A percentile compares a stretch with the other conserved stretches of the same genome.
Evolutionary conservation across 1,140 invertebrate genomes (phyloP).

Genomic region (Drosophila carrolli): DNA sequence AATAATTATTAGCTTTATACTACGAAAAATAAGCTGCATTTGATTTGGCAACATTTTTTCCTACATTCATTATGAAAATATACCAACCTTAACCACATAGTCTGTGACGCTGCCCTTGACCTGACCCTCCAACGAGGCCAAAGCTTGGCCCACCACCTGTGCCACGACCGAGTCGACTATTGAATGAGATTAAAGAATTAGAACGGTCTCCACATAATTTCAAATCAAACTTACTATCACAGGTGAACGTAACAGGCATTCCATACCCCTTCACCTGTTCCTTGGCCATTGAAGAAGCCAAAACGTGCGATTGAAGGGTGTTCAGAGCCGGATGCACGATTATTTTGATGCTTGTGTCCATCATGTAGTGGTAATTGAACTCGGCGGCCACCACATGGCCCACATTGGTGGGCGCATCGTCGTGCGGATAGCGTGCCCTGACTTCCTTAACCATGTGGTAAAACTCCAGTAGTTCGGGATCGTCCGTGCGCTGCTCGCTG

Average conservation of each 20-base stretch:
- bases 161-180: constrained; percentile 93
- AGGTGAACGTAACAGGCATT: constrained; percentile 92
- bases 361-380: constrained; percentile 90
- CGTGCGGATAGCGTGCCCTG: constrained; percentile 87
- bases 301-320: constrained; percentile 84
- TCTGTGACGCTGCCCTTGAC: constrained; percentile 88
- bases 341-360: constrained; percentile 93
- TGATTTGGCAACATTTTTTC: too few relatives aligned
- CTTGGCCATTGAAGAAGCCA: constrained; percentile 66
- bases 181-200: constrained; percentile 58
- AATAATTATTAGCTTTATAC: too few relatives aligned
- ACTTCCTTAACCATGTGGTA: constrained; percentile 89
- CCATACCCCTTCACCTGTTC: constrained; percentile 85
- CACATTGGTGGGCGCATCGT: constrained; percentile 90
- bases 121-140: constrained; percentile 91
- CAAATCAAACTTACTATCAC: constrained; percentile 89
- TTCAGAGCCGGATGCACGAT: constrained; percentile 90
- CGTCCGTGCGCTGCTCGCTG: constrained; percentile 88
- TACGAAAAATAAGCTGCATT: too few relatives aligned
- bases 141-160: constrained; percentile 94
- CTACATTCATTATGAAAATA: too few relatives aligned
- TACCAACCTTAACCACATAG: constrained; percentile 86
- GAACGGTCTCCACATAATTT: too few relatives aligned
- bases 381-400: constrained; percentile 93
- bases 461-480: constrained; percentile 92